phyloP scores from a whole-genome alignment of 2,888 invertebrate species.

The Spilosoma lubricipeda region DNA sequence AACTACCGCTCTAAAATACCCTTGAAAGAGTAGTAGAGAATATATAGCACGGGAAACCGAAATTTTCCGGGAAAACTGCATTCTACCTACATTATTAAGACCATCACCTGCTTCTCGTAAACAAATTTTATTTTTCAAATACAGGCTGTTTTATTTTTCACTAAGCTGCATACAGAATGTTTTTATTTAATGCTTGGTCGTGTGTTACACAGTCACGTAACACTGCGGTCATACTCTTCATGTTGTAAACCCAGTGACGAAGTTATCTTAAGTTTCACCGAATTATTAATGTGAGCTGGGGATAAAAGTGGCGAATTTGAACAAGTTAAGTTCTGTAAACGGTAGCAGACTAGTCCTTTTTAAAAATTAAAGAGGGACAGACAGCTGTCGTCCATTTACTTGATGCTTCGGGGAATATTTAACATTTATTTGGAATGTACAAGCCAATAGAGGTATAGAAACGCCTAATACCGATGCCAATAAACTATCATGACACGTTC shows the following conservation, averaged over 20 bases:
- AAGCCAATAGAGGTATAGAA: not conserved
- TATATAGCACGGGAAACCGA: slow-evolving; percentile 16
- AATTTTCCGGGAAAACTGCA: slow-evolving; percentile 30
- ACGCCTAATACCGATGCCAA: not conserved
- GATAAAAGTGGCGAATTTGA: slow-evolving; percentile 11
- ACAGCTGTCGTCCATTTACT: not conserved
- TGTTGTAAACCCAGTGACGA: slow-evolving; percentile 24
- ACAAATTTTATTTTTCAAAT: slow-evolving; percentile 48
- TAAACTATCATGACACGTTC: not conserved
- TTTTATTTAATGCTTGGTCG: slow-evolving; percentile 33
- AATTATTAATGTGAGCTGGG: slow-evolving; percentile 21
- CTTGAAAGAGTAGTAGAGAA: slow-evolving; percentile 10
- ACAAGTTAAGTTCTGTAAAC: not conserved
- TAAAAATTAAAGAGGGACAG: not conserved
- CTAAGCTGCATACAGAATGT: slow-evolving; percentile 17
- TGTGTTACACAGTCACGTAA: slow-evolving; percentile 44
- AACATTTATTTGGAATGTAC: not conserved
- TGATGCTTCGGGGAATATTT: not conserved
- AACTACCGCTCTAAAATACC: slow-evolving; percentile 28
- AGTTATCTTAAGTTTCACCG: slow-evolving; percentile 25
- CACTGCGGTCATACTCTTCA: slow-evolving; percentile 16
- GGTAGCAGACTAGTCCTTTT: not conserved
- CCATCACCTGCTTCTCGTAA: slow-evolving; percentile 39
- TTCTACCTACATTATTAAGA: slow-evolving; percentile 49
- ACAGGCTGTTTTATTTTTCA: slow-evolving; percentile 30